These are phyloP conservation scores for Aphrophora alni DNA, from an alignment of 2,888 invertebrate species.

Conservation along the genomic window DNA sequence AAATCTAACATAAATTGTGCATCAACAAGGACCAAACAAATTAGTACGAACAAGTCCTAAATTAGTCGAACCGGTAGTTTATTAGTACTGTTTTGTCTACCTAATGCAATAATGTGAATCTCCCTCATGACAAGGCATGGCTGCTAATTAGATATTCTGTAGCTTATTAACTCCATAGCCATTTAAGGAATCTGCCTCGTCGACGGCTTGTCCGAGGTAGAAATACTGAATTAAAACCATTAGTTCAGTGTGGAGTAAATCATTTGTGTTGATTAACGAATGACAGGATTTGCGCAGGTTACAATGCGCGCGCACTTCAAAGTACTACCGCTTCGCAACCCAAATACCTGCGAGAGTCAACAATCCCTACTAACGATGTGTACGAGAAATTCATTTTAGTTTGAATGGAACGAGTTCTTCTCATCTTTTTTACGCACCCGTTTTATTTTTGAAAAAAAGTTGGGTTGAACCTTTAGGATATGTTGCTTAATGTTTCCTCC, in stretches of 20 bases:
- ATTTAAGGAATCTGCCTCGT: neutral
- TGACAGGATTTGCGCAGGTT: neutral
- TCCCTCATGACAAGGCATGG: neutral
- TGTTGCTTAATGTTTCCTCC: too few species aligned
- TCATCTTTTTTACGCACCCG: too few species aligned
- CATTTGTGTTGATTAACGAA: slow-evolving; percentile 2
- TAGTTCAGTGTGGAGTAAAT: neutral
- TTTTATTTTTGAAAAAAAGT: too few species aligned
- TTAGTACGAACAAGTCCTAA: neutral
- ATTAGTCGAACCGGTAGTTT: neutral
- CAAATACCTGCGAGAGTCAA: neutral
- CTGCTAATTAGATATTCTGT: neutral
- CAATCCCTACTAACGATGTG: neutral
- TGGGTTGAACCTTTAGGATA: too few species aligned
- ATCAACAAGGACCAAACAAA: too few species aligned
- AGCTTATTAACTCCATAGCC: neutral
- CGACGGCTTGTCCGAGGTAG: neutral
- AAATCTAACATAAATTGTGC: too few species aligned
- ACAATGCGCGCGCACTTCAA: neutral
- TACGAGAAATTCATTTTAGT: too few species aligned
- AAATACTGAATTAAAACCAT: neutral
- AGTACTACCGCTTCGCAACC: neutral
- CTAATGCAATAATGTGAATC: neutral
- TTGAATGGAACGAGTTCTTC: neutral
- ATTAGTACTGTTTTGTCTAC: neutral